Conservation (phyloP, 2,888 invertebrate species). For the Trisateles emortualis region DNA sequence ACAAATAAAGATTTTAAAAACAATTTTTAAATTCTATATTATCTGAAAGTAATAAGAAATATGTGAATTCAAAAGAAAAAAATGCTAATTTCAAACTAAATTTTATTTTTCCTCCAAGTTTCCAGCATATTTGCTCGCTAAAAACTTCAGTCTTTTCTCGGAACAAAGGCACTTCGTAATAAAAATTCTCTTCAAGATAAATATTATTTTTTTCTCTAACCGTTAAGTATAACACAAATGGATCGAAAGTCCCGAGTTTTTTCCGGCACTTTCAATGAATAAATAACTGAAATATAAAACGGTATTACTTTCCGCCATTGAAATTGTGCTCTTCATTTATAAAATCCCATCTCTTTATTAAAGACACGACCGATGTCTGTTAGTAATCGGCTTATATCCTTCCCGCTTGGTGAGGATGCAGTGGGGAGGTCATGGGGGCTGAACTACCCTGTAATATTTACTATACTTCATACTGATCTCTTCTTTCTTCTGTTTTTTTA, state of each 20-base stretch:
- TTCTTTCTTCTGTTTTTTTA: no score
- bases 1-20: neutral
- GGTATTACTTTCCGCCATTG: slow-evolving; percentile 40
- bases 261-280: slow-evolving; percentile 32
- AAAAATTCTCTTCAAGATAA: slow-evolving; percentile 26
- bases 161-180: slow-evolving; percentile 23
- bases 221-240: slow-evolving; percentile 33
- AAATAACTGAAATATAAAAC: slow-evolving; percentile 40
- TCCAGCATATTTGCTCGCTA: slow-evolving; percentile 8
- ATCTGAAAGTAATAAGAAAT: neutral
- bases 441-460: slow-evolving; percentile 18
- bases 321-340: slow-evolving; percentile 53
- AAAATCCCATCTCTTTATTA: slow-evolving; percentile 41
- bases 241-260: slow-evolving; percentile 24
- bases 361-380: slow-evolving; percentile 62
- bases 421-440: slow-evolving; percentile 19
- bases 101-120: slow-evolving; percentile 1
- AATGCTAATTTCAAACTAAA: neutral
- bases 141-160: slow-evolving; percentile 28
- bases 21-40: neutral
- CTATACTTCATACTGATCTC: no score
- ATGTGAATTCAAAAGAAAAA: neutral
- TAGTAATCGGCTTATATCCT: slow-evolving; percentile 73
- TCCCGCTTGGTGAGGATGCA: slow-evolving; percentile 41
- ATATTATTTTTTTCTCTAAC: slow-evolving; percentile 37